phyloP scores from a whole-genome alignment of 2,888 invertebrate genomes.

The Drosophila mimica region DNA sequence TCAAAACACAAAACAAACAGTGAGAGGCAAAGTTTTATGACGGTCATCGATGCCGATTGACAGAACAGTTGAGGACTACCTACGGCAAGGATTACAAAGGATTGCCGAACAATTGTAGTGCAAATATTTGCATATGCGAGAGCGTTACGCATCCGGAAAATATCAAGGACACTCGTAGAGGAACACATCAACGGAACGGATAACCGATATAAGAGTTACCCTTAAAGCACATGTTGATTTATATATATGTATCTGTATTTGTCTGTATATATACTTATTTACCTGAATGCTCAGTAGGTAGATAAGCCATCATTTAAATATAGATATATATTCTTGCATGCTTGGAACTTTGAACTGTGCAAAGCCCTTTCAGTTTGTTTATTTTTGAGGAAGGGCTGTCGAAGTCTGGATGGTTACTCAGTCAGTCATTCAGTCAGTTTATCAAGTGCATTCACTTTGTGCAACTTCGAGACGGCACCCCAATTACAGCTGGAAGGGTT shows the following conservation, averaged over 20 bases:
- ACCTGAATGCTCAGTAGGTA: conserved; percentile 27
- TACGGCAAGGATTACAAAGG: conserved; percentile 80
- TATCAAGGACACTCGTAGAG: conserved; percentile 68
- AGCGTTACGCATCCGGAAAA: conserved; percentile 63
- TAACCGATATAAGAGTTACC: conserved; percentile 2
- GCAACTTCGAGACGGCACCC: conserved; percentile 6
- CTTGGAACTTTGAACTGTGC: conserved; percentile 14
- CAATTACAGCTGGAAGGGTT: conserved; percentile 15
- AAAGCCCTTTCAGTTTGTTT: conserved; percentile 23
- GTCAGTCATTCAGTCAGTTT: conserved; percentile 13
- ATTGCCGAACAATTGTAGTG: conserved; percentile 67
- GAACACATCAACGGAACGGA: conserved; percentile 14
- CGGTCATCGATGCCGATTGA: conserved; percentile 67
- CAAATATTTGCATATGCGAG: conserved; percentile 76
- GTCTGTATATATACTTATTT: not conserved
- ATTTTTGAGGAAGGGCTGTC: conserved; percentile 17
- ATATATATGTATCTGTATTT: not conserved
- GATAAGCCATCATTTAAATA: not conserved
- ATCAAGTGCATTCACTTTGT: conserved; percentile 43
- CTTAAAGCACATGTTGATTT: conserved; percentile 41
- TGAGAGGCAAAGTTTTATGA: conserved; percentile 66
- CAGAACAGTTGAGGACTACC: conserved; percentile 56
- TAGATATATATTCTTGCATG: conserved; percentile 2
- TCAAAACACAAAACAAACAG: conserved; percentile 65
- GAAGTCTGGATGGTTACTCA: conserved; percentile 11